Percentiles rank a stretch among this genome's conserved stretches.
These are phyloP conservation scores for Heliconius erato DNA, from an alignment of 2,888 invertebrate species.

Conservation along the genomic window DNA sequence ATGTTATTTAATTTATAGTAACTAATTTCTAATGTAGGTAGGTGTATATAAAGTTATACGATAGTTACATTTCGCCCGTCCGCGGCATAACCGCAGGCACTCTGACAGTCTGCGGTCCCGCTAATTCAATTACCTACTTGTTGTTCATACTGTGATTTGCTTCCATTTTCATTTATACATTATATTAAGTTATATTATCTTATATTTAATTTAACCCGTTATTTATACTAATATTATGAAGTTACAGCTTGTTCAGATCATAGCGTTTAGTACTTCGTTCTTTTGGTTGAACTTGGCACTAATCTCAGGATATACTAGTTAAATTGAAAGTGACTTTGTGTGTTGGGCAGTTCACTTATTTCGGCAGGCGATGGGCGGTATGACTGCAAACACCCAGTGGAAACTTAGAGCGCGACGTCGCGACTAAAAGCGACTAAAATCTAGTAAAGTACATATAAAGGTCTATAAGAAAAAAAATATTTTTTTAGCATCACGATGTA, in stretches of 20 bases:
- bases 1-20: neutral
- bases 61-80: constrained; percentile 6
- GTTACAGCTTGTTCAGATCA: too few species aligned
- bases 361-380: too few species aligned
- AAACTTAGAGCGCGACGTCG: too few species aligned
- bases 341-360: too few species aligned
- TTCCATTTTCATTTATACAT: constrained; percentile 10
- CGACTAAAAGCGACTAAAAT: too few species aligned
- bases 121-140: constrained; percentile 27
- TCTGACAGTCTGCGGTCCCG: constrained; percentile 25
- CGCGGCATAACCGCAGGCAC: constrained; percentile 14
- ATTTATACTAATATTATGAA: too few species aligned
- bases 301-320: neutral
- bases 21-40: constrained; percentile 1
- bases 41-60: neutral
- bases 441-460: too few species aligned
- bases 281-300: neutral
- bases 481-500: neutral
- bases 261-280: too few species aligned
- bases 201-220: too few species aligned
- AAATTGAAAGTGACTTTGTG: too few species aligned
- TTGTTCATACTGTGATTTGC: constrained; percentile 17
- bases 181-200: neutral
- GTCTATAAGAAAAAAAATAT: too few species aligned
- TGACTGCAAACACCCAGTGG: too few species aligned